A percentile compares a stretch with the other conserved stretches of the same genome.
Conservation (phyloP, 2,888 invertebrate species). For the Nomada hirtipes region DNA sequence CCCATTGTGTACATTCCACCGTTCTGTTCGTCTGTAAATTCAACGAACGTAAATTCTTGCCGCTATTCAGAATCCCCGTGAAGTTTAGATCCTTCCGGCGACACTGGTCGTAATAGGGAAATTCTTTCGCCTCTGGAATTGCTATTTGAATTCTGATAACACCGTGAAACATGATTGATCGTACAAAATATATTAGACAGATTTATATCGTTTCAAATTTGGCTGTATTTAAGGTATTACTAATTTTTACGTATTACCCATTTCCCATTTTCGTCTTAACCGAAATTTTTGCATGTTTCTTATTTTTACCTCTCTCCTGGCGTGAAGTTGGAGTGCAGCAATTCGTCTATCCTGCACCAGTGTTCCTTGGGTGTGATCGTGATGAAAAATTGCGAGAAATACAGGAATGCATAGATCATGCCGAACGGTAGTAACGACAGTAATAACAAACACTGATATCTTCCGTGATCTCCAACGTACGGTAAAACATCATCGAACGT, state of each 20-base stretch:
- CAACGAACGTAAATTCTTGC: conserved; percentile 70
- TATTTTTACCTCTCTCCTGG: conserved; percentile 81
- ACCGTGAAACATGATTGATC: not conserved
- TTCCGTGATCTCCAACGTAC: conserved; percentile 85
- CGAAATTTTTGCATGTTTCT: not conserved
- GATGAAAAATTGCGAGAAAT: conserved; percentile 85
- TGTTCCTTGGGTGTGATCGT: conserved; percentile 84
- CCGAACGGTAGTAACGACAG: conserved; percentile 84
- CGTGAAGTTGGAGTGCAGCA: conserved; percentile 77
- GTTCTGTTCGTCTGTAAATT: conserved; percentile 72
- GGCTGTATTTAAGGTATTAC: too few relatives aligned
- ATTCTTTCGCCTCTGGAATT: conserved; percentile 77
- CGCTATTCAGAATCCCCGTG: conserved; percentile 71
- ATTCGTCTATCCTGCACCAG: conserved; percentile 84
- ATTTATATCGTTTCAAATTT: too few relatives aligned
- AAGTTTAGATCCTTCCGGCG: conserved; percentile 84
- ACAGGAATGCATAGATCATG: conserved; percentile 84
- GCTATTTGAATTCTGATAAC: conserved; percentile 79
- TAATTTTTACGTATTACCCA: not conserved
- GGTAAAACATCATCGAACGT: conserved; percentile 85
- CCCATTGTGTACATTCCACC: conserved; percentile 84
- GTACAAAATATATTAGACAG: too few relatives aligned
- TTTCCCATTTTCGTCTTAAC: not conserved
- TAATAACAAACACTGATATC: conserved; percentile 84
- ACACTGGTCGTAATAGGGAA: conserved; percentile 83